Evolutionary conservation across 2,113 vertebrate genomes (phyloP).

Genomic region (Peucedramus taeniatus): DNA sequence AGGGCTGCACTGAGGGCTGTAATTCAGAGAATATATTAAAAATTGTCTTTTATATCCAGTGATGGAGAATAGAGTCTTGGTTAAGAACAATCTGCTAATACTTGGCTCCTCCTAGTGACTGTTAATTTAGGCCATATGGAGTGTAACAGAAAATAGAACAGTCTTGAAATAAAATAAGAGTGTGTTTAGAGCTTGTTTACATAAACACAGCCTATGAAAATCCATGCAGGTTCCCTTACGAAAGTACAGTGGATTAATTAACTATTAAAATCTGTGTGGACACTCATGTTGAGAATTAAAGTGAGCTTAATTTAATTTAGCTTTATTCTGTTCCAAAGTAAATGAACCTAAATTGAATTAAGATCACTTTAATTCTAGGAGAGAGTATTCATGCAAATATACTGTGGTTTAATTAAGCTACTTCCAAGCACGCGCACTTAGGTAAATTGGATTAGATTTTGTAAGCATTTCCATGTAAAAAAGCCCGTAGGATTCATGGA

Average conservation of each 20-base stretch:
- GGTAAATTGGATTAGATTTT: slow-evolving; percentile 25
- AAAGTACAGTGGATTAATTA: slow-evolving; percentile 34
- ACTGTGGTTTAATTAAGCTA: slow-evolving; percentile 25
- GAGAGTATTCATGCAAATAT: slow-evolving; percentile 6
- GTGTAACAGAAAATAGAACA: slow-evolving; percentile 47
- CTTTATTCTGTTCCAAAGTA: slow-evolving; percentile 28
- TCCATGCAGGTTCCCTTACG: neutral
- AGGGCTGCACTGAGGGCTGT: neutral
- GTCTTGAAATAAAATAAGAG: slow-evolving; percentile 18
- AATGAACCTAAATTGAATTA: slow-evolving; percentile 45
- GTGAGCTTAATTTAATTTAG: slow-evolving; percentile 21
- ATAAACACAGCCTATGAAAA: slow-evolving; percentile 25
- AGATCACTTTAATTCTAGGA: slow-evolving; percentile 30
- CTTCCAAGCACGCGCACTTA: neutral
- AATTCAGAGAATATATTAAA: neutral
- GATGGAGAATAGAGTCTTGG: neutral
- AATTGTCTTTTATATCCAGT: neutral
- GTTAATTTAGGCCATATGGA: slow-evolving; percentile 54
- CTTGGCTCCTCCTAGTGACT: slow-evolving; percentile 33
- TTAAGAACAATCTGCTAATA: slow-evolving; percentile 20
- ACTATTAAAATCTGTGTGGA: slow-evolving; percentile 20
- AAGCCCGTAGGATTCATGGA: neutral
- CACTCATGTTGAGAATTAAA: neutral
- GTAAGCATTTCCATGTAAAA: neutral
- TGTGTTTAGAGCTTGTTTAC: slow-evolving; percentile 30